phyloP scores from a whole-genome alignment of 30 jellyfish, hydroid and myxozoan genomes.

The Turritopsis rubra region DNA sequence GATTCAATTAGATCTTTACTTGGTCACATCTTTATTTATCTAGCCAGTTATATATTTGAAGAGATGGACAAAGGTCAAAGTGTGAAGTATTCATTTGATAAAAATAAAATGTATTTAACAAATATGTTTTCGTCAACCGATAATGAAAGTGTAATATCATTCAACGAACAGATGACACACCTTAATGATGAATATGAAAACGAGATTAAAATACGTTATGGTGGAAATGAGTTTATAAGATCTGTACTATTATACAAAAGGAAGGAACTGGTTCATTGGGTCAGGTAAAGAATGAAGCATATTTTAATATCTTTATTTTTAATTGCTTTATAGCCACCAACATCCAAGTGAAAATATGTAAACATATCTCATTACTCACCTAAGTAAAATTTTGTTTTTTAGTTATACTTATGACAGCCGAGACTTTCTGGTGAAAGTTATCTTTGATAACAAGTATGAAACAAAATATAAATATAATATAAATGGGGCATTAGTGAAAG shows the following conservation, averaged over 20 bases:
- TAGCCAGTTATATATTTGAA: not conserved
- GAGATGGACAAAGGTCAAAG: not conserved
- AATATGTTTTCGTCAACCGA: not conserved
- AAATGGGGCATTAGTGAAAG: not conserved
- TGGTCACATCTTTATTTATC: not conserved
- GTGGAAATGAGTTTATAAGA: not conserved
- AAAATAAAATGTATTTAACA: not conserved
- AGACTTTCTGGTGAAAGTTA: constrained; percentile 20
- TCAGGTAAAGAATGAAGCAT: not conserved
- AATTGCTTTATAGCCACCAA: too few species aligned
- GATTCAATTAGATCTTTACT: too few species aligned
- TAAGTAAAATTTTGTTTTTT: too few species aligned
- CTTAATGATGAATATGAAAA: not conserved
- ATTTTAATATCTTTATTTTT: too few species aligned
- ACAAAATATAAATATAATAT: not conserved
- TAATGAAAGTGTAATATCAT: not conserved
- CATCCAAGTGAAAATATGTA: too few species aligned
- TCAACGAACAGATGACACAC: not conserved
- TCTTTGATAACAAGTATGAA: not conserved
- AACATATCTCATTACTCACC: too few species aligned
- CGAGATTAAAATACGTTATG: not conserved
- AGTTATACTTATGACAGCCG: constrained; percentile 17
- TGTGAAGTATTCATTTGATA: not conserved
- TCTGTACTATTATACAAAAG: not conserved
- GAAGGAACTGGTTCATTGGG: not conserved